A percentile compares a stretch with the other conserved stretches of the same genome.
Evolutionary conservation across 1,140 invertebrate species (phyloP).

Genomic region (Aphelenchoides fujianensis): DNA sequence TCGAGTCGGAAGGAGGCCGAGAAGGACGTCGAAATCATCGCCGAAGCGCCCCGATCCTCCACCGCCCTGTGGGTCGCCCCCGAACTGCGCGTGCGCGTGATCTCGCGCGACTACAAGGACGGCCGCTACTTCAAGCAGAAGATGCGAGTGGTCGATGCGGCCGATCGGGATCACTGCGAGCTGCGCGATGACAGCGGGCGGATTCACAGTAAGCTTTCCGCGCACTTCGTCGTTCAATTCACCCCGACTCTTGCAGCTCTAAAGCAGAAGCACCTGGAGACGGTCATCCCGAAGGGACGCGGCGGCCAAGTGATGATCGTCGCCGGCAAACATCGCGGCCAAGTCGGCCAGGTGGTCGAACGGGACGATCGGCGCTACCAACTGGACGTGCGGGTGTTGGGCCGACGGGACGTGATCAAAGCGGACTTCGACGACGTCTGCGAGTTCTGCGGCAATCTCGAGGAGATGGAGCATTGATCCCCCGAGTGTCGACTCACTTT

Average conservation of each 20-base stretch:
- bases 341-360: slow-evolving; percentile 7
- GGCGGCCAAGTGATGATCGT: slow-evolving; percentile 15
- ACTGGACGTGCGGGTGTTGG: neutral
- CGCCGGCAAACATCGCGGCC: slow-evolving; percentile 8
- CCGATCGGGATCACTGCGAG: neutral
- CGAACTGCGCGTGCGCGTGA: slow-evolving; percentile 23
- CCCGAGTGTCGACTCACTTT: no score
- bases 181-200: slow-evolving; percentile 21
- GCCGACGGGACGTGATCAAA: slow-evolving; percentile 12
- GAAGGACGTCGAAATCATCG: neutral
- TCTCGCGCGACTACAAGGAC: slow-evolving; percentile 21
- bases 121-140: slow-evolving; percentile 28
- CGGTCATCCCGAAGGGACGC: slow-evolving; percentile 9
- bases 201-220: slow-evolving; percentile 17
- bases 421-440: slow-evolving; percentile 25
- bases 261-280: slow-evolving; percentile 9
- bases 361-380: slow-evolving; percentile 3
- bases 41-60: neutral
- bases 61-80: slow-evolving; percentile 6
- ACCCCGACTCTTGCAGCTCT: neutral
- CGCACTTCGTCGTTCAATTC: neutral
- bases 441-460: slow-evolving; percentile 20
- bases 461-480: slow-evolving; percentile 12
- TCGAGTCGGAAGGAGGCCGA: neutral
- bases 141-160: slow-evolving; percentile 27